Evolutionary conservation across 1,140 invertebrate genomes (phyloP).

Genomic region (Macrobrachium nipponense): DNA sequence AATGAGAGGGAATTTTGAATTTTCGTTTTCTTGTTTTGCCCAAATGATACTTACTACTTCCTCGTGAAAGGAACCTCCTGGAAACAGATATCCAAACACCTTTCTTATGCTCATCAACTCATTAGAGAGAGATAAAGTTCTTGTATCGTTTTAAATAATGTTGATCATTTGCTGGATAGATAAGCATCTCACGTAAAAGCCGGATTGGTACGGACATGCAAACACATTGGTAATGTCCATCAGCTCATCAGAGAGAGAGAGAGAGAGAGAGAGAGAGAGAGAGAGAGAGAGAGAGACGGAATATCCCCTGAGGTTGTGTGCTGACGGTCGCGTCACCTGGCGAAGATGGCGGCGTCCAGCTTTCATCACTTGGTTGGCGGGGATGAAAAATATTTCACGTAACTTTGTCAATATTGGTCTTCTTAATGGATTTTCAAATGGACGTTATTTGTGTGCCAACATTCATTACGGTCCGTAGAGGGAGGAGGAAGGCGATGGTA

Average conservation of each 20-base stretch:
- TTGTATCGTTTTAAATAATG: no score
- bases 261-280: conserved; percentile 14
- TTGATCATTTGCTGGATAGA: no score
- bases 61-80: no score
- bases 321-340: conserved; percentile 26
- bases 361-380: conserved; percentile 52
- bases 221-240: neutral
- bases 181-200: no score
- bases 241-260: conserved; percentile 6
- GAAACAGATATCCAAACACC: no score
- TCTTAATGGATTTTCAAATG: conserved; percentile 61
- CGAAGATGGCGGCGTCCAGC: conserved; percentile 38
- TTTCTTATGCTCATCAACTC: no score
- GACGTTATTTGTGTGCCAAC: conserved; percentile 59
- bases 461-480: conserved; percentile 39
- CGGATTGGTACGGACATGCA: no score
- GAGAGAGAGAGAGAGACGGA: conserved; percentile 5
- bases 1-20: no score
- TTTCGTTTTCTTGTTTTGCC: no score
- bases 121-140: no score
- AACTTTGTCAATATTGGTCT: conserved; percentile 57
- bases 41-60: no score
- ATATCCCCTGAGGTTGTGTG: neutral
- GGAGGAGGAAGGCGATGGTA: neutral
- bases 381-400: conserved; percentile 54